Conservation (phyloP, 2,797 vertebrate species). For the Cossypha caffra region DNA sequence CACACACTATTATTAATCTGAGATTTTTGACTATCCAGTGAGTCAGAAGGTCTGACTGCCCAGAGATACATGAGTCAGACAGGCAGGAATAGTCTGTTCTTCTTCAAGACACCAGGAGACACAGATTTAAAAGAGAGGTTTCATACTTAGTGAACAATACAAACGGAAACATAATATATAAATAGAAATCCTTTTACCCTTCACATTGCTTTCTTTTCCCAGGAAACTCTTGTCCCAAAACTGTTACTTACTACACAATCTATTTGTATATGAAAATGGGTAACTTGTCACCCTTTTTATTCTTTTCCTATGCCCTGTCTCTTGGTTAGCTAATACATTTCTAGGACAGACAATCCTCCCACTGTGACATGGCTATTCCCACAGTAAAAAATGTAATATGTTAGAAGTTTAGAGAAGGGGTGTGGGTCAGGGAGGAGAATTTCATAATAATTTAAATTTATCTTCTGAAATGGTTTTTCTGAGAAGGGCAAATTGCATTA, state of each 20-base stretch:
- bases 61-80: constrained; percentile 74
- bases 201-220: constrained; percentile 27
- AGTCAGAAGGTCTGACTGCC: constrained; percentile 78
- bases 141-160: constrained; percentile 48
- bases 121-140: constrained; percentile 56
- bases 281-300: neutral
- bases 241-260: neutral
- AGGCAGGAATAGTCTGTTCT: constrained; percentile 73
- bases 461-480: neutral
- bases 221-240: constrained; percentile 10
- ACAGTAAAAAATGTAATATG: neutral
- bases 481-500: neutral
- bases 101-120: constrained; percentile 60
- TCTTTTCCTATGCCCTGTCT: neutral
- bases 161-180: constrained; percentile 63
- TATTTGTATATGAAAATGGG: neutral
- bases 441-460: neutral
- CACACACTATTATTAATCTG: constrained; percentile 65
- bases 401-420: neutral
- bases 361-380: neutral
- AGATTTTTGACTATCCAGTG: constrained; percentile 71
- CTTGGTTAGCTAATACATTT: constrained; percentile 18
- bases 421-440: neutral
- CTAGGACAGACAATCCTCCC: neutral
- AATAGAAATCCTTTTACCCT: constrained; percentile 65